Base-by-base conservation (phyloP, 2,888 invertebrate genomes). In the Polia nebulosa region DNA sequence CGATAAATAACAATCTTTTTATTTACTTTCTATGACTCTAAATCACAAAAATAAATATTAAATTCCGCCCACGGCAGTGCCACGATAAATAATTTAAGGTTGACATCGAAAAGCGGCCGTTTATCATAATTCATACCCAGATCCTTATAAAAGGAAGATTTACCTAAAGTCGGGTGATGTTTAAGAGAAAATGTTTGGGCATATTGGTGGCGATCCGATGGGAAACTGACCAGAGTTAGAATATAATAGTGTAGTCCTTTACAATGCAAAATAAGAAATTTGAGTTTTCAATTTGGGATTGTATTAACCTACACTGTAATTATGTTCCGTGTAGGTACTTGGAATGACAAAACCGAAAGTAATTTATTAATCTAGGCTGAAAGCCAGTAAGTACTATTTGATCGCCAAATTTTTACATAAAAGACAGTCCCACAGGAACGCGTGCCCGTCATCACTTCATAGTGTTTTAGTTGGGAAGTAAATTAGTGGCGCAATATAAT, bases 81-180 rank as follows among this genome's bases (percentile, higher is more conserved):
- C 41, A 63, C 62, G 63, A 75, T 81, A 78, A 75, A 81, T 78
- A 66, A 81, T 72, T 76, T 72, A 44, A 58, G 70, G 68, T 63
- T 70, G 81, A 83, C 83, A 72, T 70, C 58, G 72, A 66, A 76
- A 83, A 63, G 62, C 78, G 67, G 65, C 64, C 69, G 61, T 83
- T 81, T 81, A 81, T 81, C 72, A 75, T 74, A 72, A 70, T 78
- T 78, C 73, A 64, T 63, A 80, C 63, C 52, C 29, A 52, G 52
- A 62, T 63, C 57, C 80, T 76, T 76, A 82, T 55, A 70, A 72
- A 80, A 80, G 66, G 52, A 49, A 64, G 76, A 66, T 63, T 72
- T 72, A 70, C 66, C 52, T 62, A 72, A 76, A 72, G 34, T 69
- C 51, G 68, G 58, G 66, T 71, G 36, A 67, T 53, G 36, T 39